phyloP scores from a whole-genome alignment of 2,113 vertebrate genomes.

The Rhea americana region DNA sequence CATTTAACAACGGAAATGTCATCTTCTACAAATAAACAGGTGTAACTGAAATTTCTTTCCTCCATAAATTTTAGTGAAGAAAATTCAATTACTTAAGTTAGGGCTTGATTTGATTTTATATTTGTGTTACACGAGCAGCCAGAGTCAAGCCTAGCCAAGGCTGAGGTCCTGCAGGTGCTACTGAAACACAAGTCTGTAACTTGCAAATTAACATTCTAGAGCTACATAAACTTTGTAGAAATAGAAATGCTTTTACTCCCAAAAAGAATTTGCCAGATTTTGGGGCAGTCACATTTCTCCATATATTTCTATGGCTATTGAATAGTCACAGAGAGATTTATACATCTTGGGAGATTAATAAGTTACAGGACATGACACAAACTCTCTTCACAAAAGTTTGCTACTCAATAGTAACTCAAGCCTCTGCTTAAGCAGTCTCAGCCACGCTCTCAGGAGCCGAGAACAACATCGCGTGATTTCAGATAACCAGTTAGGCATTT shows the following conservation, averaged over 20 bases:
- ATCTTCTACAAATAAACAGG: constrained; percentile 32
- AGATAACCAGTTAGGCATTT: not conserved
- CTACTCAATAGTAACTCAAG: not conserved
- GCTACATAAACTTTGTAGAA: constrained; percentile 5
- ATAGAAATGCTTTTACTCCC: not conserved
- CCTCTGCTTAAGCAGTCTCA: not conserved
- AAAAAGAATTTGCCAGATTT: not conserved
- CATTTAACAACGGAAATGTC: constrained; percentile 47
- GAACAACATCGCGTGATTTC: not conserved
- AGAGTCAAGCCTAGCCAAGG: not conserved
- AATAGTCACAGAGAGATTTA: not conserved
- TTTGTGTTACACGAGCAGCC: not conserved
- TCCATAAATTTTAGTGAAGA: constrained; percentile 24
- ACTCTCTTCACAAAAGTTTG: not conserved
- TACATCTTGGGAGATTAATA: not conserved
- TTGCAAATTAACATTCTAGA: constrained; percentile 3
- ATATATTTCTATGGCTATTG: not conserved
- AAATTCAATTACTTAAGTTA: constrained; percentile 50
- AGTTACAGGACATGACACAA: not conserved
- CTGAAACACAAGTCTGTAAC: not conserved
- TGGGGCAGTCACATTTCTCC: not conserved
- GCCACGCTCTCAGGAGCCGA: not conserved
- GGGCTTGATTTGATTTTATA: constrained; percentile 9
- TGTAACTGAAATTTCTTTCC: constrained; percentile 36
- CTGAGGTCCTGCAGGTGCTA: not conserved